A percentile compares a stretch with the other conserved stretches of the same genome.
phyloP scores from a whole-genome alignment of 1,140 invertebrate genomes.

The Drosophila repletoides region DNA sequence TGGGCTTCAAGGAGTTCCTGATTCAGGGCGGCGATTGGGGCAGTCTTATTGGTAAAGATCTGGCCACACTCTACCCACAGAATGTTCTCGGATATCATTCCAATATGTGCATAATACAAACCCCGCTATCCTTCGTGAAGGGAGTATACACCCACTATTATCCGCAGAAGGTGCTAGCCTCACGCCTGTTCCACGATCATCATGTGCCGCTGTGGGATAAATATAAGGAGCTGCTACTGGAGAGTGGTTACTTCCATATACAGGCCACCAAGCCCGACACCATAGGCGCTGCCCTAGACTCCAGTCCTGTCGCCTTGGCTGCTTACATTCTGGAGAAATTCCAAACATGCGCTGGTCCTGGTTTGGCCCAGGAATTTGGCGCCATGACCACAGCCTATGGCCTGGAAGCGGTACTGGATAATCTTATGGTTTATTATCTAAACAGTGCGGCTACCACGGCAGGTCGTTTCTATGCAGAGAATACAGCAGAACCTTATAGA shows the following conservation, averaged over 20 bases:
- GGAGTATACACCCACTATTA: conserved; percentile 58
- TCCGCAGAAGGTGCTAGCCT: conserved; percentile 82
- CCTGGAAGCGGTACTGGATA: conserved; percentile 91
- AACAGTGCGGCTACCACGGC: conserved; percentile 89
- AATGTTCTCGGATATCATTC: conserved; percentile 85
- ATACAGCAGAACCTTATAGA: conserved; percentile 81
- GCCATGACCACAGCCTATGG: conserved; percentile 84
- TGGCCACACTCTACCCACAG: conserved; percentile 88
- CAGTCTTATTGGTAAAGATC: conserved; percentile 84
- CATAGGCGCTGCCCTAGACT: conserved; percentile 86
- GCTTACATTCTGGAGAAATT: conserved; percentile 95
- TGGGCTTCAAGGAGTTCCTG: conserved; percentile 90
- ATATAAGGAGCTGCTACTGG: conserved; percentile 84
- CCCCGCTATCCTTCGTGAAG: conserved; percentile 62
- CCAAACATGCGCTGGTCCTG: conserved; percentile 89
- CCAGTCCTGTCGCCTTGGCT: conserved; percentile 89
- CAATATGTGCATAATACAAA: conserved; percentile 83
- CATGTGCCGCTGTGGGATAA: conserved; percentile 86
- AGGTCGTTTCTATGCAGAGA: conserved; percentile 89
- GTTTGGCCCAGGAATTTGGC: conserved; percentile 85
- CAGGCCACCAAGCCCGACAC: conserved; percentile 96
- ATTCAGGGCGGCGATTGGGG: conserved; percentile 94
- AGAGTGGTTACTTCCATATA: conserved; percentile 91
- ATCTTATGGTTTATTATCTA: conserved; percentile 94
- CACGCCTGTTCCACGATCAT: conserved; percentile 83